Percentiles rank a stretch among this genome's conserved stretches.
Conservation (phyloP, 2,888 invertebrate genomes). For the Trissonchulus latispiculum region DNA sequence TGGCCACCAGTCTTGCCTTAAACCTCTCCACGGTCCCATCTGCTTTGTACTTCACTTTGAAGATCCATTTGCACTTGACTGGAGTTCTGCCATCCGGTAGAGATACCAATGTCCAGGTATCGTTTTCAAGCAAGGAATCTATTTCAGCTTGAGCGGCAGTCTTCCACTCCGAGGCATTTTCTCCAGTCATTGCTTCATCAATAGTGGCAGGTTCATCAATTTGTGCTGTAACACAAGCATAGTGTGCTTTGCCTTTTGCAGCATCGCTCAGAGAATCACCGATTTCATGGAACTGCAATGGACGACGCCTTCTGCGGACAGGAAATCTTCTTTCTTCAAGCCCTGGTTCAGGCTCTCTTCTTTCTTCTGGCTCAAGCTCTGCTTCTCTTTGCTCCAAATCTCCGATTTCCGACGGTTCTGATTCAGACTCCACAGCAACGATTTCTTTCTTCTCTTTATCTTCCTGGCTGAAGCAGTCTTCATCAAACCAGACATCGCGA, state of each 20-base stretch:
- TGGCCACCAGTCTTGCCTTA: constrained; percentile 31
- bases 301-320: background rate
- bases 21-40: constrained; percentile 28
- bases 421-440: background rate
- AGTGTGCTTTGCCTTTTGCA: background rate
- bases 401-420: background rate
- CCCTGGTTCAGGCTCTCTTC: background rate
- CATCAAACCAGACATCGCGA: background rate
- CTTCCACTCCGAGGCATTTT: constrained; percentile 25
- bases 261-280: background rate
- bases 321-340: background rate
- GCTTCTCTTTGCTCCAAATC: background rate
- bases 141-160: constrained; percentile 25
- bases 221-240: background rate
- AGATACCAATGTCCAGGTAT: constrained; percentile 29
- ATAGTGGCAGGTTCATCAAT: constrained; percentile 19
- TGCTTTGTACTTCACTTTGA: constrained; percentile 27
- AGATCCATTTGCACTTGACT: constrained; percentile 31
- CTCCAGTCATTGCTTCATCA: constrained; percentile 23
- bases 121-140: constrained; percentile 25
- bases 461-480: background rate
- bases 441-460: background rate
- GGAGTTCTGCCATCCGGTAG: constrained; percentile 24
- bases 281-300: background rate
- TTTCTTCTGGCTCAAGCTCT: constrained; percentile 1